These are phyloP conservation scores for Limanda limanda DNA, from an alignment of 2,113 vertebrate genomes.

Conservation along the genomic window DNA sequence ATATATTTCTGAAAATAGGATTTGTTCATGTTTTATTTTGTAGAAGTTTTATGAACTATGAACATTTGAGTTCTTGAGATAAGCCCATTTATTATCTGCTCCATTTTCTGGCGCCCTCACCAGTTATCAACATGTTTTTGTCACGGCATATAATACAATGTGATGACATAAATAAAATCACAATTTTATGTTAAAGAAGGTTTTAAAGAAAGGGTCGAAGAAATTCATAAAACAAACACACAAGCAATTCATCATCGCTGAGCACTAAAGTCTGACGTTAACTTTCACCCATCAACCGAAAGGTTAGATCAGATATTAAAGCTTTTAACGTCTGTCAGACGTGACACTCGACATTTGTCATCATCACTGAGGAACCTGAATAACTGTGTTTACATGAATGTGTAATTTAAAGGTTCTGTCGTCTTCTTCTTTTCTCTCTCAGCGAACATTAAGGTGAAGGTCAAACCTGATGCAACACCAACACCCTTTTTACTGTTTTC, in stretches of 20 bases:
- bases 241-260: not conserved
- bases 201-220: not conserved
- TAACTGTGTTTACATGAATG: not conserved
- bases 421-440: not conserved
- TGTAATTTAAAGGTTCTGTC: not conserved
- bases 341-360: conserved; percentile 26
- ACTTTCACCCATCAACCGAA: conserved; percentile 3
- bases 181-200: too few relatives aligned
- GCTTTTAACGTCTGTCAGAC: conserved; percentile 11
- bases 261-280: not conserved
- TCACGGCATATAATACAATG: too few relatives aligned
- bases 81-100: too few relatives aligned
- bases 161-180: too few relatives aligned
- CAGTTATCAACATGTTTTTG: too few relatives aligned
- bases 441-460: not conserved
- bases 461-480: too few relatives aligned
- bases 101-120: too few relatives aligned
- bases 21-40: too few relatives aligned
- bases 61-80: too few relatives aligned
- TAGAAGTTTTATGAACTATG: too few relatives aligned
- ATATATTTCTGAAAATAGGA: too few relatives aligned
- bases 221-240: not conserved
- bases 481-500: not conserved
- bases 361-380: not conserved
- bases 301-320: not conserved